These are phyloP conservation scores for Otolemur crassicaudatus DNA, from an alignment of 2,797 vertebrate species.

Conservation along the genomic window DNA sequence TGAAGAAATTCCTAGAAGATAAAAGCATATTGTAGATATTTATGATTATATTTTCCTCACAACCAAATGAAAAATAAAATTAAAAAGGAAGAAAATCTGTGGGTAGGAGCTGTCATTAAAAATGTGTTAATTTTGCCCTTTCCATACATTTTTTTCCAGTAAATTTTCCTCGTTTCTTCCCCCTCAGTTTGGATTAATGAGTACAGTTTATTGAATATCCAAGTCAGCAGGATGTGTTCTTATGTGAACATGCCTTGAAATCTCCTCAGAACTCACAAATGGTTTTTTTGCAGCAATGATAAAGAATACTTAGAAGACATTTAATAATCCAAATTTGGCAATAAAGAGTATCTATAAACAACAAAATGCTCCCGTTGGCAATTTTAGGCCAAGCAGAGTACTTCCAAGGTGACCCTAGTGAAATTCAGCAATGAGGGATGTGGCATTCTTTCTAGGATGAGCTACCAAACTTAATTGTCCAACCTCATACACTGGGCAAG, in stretches of 20 bases:
- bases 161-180: background rate
- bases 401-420: too few relatives aligned
- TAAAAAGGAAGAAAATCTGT: background rate
- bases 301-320: background rate
- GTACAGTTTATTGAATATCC: background rate
- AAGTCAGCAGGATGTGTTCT: background rate
- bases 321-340: background rate
- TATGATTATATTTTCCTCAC: slow-evolving; percentile 6
- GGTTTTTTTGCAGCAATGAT: background rate
- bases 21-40: background rate
- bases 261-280: background rate
- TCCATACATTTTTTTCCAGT: background rate
- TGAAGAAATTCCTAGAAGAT: slow-evolving; percentile 28
- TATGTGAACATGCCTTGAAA: background rate
- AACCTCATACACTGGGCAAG: background rate
- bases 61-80: background rate
- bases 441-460: too few relatives aligned
- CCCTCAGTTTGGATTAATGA: background rate
- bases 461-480: too few relatives aligned
- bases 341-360: background rate
- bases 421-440: too few relatives aligned
- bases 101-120: background rate
- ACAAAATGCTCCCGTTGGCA: background rate
- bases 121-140: background rate
- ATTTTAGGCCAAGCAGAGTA: background rate